Evolutionary conservation across 1,140 invertebrate genomes (phyloP), one percentile per base, ranked within the genome.

Genomic region (Megathymus violae): DNA sequence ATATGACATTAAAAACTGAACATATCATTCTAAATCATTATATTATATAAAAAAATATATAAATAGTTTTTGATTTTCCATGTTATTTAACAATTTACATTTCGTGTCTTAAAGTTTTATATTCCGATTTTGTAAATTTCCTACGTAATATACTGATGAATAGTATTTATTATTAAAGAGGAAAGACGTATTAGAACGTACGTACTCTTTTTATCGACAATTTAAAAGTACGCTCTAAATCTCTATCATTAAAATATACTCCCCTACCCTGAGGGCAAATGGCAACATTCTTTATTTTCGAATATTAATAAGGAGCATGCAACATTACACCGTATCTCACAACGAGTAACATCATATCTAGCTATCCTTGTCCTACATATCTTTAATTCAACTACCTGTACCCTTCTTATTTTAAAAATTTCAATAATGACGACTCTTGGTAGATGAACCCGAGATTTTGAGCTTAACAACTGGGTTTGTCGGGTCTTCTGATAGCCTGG

Each of bases 201-300:
- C n/a, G n/a, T n/a, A n/a, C n/a, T n/a, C n/a, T 16, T 38, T 50
- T 16, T 58, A 64, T 69, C 67, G 67, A 73, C 62, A 69, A n/a
- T 34, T 14, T 17, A 43, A 56, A 56, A 0, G 4, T n/a, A 27
- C 22, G 25, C 31, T 41, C 36, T 15, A 54, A 68, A 51, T 9
- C 69, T 11, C 69, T 75, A 17, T 15, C 31, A n/a, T 38, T 60
- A 65, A 62, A 84, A 78, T 82, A 70, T 76, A 76, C 75, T 80
- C 77, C 74, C 73, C 69, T 74, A 64, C 67, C 82, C 80, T 62
- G 60, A 69, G 75, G 85, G 82, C 82, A 79, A 76, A 82, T 86
- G 83, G 85, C 78, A 82, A 85, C 80, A 88, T 88, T 88, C 80
- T 86, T 88, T 88, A 88, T 88, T 86, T 88, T 86, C 71, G 78